Conservation (phyloP, 2,113 vertebrate genomes). For the Onychostoma macrolepis region DNA sequence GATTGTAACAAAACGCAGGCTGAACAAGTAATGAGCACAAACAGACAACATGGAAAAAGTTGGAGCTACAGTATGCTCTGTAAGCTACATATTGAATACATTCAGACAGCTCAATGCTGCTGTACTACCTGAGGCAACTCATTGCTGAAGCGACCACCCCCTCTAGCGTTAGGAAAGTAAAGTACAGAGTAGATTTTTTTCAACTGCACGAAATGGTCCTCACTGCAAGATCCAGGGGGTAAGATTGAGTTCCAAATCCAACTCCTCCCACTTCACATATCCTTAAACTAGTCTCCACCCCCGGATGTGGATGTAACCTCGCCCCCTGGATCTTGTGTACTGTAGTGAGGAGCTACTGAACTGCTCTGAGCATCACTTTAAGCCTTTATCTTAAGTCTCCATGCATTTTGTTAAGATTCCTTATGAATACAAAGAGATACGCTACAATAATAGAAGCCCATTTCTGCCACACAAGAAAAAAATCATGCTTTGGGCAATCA, state of each 20-base stretch:
- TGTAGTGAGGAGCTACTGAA: not conserved
- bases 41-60: not conserved
- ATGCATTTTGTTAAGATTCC: not conserved
- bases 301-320: too few relatives aligned
- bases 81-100: not conserved
- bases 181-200: not conserved
- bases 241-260: too few relatives aligned
- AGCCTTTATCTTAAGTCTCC: not conserved
- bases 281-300: too few relatives aligned
- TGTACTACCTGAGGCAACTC: not conserved
- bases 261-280: too few relatives aligned
- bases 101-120: not conserved
- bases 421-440: not conserved
- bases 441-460: not conserved
- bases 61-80: not conserved
- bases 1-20: not conserved
- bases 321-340: too few relatives aligned
- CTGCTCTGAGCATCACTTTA: not conserved
- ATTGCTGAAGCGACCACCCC: conserved; percentile 58
- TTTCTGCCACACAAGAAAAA: not conserved
- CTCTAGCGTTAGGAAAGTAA: conserved; percentile 65
- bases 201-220: too few relatives aligned
- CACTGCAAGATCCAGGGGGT: too few relatives aligned
- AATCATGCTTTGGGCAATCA: not conserved
- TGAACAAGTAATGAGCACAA: not conserved